These are phyloP conservation scores for Muraenolepis orangiensis DNA, from an alignment of 2,797 vertebrate genomes.

Conservation along the genomic window DNA sequence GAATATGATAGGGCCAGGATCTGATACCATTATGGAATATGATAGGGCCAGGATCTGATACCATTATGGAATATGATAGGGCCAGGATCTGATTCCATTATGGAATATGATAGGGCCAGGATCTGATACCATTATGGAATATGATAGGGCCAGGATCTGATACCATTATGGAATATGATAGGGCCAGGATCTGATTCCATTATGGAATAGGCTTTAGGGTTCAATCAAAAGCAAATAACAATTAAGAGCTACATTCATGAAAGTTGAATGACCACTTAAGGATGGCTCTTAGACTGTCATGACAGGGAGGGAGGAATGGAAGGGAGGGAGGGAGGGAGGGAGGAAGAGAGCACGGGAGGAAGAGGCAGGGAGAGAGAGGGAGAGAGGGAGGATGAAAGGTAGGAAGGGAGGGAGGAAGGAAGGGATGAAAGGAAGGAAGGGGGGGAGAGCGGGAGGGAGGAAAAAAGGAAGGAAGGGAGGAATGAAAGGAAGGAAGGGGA, in stretches of 20 bases:
- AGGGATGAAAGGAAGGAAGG: too few relatives aligned
- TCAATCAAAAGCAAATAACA: not conserved
- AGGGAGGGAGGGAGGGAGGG: not conserved
- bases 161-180: not conserved
- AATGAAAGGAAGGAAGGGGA: too few relatives aligned
- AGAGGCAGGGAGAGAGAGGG: not conserved
- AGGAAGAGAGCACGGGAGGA: not conserved
- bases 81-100: too few relatives aligned
- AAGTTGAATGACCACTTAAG: not conserved
- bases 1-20: too few relatives aligned
- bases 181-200: not conserved
- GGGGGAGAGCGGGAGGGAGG: too few relatives aligned
- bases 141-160: too few relatives aligned
- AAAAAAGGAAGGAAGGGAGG: too few relatives aligned
- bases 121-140: too few relatives aligned
- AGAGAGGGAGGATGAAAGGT: too few relatives aligned
- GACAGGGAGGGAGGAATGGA: not conserved
- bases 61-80: too few relatives aligned
- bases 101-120: too few relatives aligned
- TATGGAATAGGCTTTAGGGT: conserved; percentile 6
- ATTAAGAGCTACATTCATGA: not conserved
- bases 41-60: not conserved
- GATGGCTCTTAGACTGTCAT: not conserved
- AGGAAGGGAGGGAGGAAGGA: too few relatives aligned
- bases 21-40: not conserved